A percentile compares a stretch with the other conserved stretches of the same genome.
These are phyloP conservation scores for Poeciliopsis paucimaculata DNA, from an alignment of 2,797 vertebrate species.

Conservation along the genomic window DNA sequence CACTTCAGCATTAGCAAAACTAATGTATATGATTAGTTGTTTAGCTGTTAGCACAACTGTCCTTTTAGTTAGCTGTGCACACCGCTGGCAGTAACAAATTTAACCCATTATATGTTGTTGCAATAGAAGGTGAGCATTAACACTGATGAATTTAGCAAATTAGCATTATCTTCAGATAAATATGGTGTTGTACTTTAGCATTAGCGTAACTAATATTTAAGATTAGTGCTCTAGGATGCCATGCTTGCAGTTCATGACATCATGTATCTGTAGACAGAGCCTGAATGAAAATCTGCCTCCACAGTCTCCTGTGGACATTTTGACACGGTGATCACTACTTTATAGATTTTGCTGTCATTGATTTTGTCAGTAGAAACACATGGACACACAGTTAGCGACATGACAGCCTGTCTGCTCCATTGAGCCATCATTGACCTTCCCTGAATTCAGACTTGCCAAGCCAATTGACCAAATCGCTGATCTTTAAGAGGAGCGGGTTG, in stretches of 20 bases:
- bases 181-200: too few relatives aligned
- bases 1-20: too few relatives aligned
- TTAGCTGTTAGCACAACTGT: too few relatives aligned
- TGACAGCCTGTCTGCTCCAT: conserved; percentile 75
- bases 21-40: too few relatives aligned
- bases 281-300: conserved; percentile 11
- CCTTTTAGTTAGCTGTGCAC: too few relatives aligned
- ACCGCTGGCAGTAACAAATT: too few relatives aligned
- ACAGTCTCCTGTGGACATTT: conserved; percentile 22
- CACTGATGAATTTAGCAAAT: too few relatives aligned
- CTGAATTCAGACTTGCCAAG: conserved; percentile 79
- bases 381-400: conserved; percentile 46
- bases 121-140: too few relatives aligned
- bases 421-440: conserved; percentile 81
- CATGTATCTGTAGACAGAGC: background rate
- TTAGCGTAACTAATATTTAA: background rate
- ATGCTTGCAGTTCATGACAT: background rate
- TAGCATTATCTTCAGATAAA: too few relatives aligned
- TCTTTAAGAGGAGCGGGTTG: conserved; percentile 80
- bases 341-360: conserved; percentile 54
- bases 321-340: conserved; percentile 26
- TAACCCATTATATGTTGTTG: too few relatives aligned
- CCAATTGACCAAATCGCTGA: conserved; percentile 87
- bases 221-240: background rate
- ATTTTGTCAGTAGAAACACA: conserved; percentile 44